Evolutionary conservation across 64 coral and sea anemone genomes (phyloP), one percentile per base, ranked within the genome.

Genomic region (Hydrozoanthus tunicans): DNA sequence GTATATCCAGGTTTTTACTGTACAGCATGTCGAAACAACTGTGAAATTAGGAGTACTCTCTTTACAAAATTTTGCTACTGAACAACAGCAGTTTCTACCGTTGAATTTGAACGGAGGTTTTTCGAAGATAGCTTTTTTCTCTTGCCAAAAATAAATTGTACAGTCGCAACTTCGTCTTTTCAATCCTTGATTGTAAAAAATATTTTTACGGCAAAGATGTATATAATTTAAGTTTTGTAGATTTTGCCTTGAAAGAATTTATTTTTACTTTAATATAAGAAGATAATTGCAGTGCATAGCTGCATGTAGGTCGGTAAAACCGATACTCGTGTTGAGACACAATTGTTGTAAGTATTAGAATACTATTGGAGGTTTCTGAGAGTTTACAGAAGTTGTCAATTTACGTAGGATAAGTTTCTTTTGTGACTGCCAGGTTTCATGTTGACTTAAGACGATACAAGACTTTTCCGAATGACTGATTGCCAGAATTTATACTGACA

Each of bases 181-280:
- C 32, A 13, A 15, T 54, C n/a, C 9, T 7, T n/a, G 14, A 20
- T 3, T 26, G 23, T 10, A 52, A 63, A 81, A 65, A 62, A 55
- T 81, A 53, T 82, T 32, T 64, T 53, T 62, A 57, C 10, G 10
- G 17, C 27, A 52, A 82, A 64, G 60, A 60, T 73, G 57, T 88
- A 17, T 8, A 32, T 58, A 88, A 12, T 54, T 74, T 61, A 58
- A 58, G 51, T 56, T 83, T 69, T 27, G 51, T 82, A 82, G 15
- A 66, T 14, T 83, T 52, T 83, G 3, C 80, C 79, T 51, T 17
- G 61, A 27, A 25, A 15, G 51, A 68, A 4, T 55, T 69, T 20
- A 51, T 85, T 55, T 70, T 70, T 86, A 55, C 25, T 57, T 56
- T 72, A 86, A 71, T 58, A 86, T 71, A 86, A 83, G 62, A 67